Evolutionary conservation across 1,140 invertebrate genomes (phyloP).

Genomic region (Melanaphis sacchari): DNA sequence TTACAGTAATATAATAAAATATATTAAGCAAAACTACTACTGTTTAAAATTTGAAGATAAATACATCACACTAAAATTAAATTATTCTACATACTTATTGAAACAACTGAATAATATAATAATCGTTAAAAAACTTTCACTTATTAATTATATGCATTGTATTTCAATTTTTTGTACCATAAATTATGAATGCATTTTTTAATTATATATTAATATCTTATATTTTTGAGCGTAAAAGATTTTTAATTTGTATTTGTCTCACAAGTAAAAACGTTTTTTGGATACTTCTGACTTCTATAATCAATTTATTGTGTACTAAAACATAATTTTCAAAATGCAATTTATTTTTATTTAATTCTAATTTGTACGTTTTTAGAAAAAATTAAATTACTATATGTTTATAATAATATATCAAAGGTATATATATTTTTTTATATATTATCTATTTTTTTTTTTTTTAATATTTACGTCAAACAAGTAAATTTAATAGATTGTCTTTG

Average conservation of each 20-base stretch:
- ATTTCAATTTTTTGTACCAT: neutral
- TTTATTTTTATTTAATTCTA: too few relatives aligned
- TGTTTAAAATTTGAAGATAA: neutral
- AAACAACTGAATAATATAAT: neutral
- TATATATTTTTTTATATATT: too few relatives aligned
- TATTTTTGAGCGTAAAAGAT: too few relatives aligned
- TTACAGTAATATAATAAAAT: neutral
- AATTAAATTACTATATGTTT: too few relatives aligned
- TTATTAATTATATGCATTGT: neutral
- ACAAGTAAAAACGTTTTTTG: neutral
- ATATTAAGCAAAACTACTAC: neutral
- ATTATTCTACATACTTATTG: neutral
- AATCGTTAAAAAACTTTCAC: neutral
- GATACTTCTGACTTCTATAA: neutral
- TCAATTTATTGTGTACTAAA: neutral
- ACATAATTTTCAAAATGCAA: neutral
- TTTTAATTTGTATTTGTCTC: too few relatives aligned
- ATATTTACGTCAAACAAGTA: neutral
- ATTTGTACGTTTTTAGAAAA: too few relatives aligned
- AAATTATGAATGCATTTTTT: neutral
- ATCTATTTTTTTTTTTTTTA: too few relatives aligned
- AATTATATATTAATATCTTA: neutral
- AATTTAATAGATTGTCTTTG: neutral
- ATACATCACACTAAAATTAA: neutral
- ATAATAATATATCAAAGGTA: too few relatives aligned